phyloP scores from a whole-genome alignment of 2,113 vertebrate genomes.

The Burhinus bistriatus region DNA sequence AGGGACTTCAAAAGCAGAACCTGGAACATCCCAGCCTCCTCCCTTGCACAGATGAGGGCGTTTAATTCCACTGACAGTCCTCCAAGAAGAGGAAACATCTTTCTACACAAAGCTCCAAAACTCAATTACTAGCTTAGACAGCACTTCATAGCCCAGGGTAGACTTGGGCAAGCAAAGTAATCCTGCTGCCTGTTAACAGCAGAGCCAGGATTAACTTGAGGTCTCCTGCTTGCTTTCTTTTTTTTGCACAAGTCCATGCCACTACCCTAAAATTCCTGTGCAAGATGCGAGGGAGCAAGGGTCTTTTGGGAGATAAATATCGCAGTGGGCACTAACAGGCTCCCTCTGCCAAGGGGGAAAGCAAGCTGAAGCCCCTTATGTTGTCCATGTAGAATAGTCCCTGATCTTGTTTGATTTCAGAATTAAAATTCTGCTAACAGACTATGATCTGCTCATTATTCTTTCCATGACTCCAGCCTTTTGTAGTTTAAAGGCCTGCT shows the following conservation, averaged over 20 bases:
- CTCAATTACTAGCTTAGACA: not conserved
- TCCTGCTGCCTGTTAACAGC: not conserved
- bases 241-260: not conserved
- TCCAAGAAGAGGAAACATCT: not conserved
- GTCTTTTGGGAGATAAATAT: not conserved
- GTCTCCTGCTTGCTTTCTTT: not conserved
- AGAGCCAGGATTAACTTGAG: not conserved
- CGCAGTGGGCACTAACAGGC: not conserved
- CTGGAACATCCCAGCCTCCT: not conserved
- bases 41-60: not conserved
- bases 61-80: not conserved
- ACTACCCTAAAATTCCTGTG: not conserved
- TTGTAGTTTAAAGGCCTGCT: conserved; percentile 23
- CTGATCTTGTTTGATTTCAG: not conserved
- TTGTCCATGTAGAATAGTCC: not conserved
- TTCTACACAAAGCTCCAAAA: not conserved
- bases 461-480: conserved; percentile 1
- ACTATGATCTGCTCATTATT: conserved; percentile 34
- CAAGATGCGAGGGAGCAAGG: not conserved
- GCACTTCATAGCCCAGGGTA: not conserved
- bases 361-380: not conserved
- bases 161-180: not conserved
- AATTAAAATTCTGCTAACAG: conserved; percentile 48
- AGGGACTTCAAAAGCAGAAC: not conserved
- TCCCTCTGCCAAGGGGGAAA: not conserved